Evolutionary conservation across 1,140 invertebrate genomes (phyloP), one percentile per base, ranked within the genome.

Genomic region (Drosophila miranda): DNA sequence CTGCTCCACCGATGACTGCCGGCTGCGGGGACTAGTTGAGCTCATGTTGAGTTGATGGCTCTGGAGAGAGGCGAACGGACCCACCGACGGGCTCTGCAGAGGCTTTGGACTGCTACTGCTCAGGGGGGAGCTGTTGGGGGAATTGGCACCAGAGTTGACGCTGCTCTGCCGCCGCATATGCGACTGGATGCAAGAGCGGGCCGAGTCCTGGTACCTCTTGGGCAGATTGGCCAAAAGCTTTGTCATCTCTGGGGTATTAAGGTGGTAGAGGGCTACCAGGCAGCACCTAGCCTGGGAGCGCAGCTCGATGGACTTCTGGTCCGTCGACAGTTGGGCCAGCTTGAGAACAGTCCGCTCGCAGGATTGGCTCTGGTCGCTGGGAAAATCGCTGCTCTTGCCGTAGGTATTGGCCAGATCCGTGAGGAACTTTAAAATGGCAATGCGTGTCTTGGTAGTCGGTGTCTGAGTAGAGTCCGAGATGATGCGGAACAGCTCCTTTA

Each of bases 401-500:
- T 93, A 93, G 49, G 92, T 90, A 63, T 92, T 91, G 69, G 94
- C 94, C 19, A 97, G 92, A 75, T 95, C 94, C 1, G 94, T 94
- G 19, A 97, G 92, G 90, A 96, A 97, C 43, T 93, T 93, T 21
- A 97, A 90, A 43, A 95, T 95, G 23, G 95, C 94, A 60, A 95
- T 92, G 90, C 96, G 96, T 26, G 97, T 97, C 89, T 96, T 96
- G 0, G 95, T 93, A 79, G 96, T 98, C 2, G 97, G 97, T 11
- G 97, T 97, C 91, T 98, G 97, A 7, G 97, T 96, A 11, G 95
- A 94, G 92, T 99, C 98, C 46, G 95, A 95, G 14, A 99, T 92
- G 91, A 98, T 97, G 89, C 95, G 92, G 73, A 94, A 94, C 70
- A 94, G 93, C 72, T 93, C 93, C 30, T 93, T 92, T 14, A 94